Percentiles rank a stretch among this genome's conserved stretches.
These are phyloP conservation scores for Camponotus fellah DNA, from an alignment of 2,888 invertebrate genomes.

Conservation along the genomic window DNA sequence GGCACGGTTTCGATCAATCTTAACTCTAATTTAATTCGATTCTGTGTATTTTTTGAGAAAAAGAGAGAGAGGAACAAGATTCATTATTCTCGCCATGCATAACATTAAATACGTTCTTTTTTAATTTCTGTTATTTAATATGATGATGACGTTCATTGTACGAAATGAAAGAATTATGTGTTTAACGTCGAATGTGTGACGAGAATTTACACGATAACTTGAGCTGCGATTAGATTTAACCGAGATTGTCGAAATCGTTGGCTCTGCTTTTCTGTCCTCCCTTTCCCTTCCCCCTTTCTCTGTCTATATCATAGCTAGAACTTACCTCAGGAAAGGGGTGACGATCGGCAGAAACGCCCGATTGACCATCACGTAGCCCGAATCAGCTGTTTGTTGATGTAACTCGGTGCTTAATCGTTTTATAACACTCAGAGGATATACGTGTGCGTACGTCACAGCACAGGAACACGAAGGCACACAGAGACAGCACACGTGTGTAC, in stretches of 20 bases:
- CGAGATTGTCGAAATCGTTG: conserved; percentile 9
- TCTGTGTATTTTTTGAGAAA: background rate
- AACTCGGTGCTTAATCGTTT: conserved; percentile 10
- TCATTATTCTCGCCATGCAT: background rate
- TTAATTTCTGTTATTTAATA: background rate
- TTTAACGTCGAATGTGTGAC: conserved; percentile 1
- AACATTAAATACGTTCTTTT: background rate
- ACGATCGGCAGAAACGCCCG: background rate
- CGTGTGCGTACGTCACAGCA: background rate
- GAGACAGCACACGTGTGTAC: conserved; percentile 45
- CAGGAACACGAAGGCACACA: conserved; percentile 24
- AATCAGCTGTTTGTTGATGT: conserved; percentile 8
- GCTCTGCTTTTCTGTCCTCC: background rate
- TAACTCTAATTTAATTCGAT: background rate
- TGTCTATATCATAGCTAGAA: conserved; percentile 3
- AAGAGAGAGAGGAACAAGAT: background rate
- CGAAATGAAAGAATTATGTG: background rate
- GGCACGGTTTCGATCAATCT: conserved; percentile 11
- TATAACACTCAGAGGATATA: conserved; percentile 11
- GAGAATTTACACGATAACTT: conserved; percentile 14
- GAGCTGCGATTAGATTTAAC: conserved; percentile 18
- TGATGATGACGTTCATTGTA: background rate
- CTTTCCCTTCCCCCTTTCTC: conserved; percentile 1
- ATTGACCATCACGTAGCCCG: background rate
- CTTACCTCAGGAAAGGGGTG: conserved; percentile 25